phyloP scores from a whole-genome alignment of 2,113 vertebrate species.

The Tachysurus fulvidraco region DNA sequence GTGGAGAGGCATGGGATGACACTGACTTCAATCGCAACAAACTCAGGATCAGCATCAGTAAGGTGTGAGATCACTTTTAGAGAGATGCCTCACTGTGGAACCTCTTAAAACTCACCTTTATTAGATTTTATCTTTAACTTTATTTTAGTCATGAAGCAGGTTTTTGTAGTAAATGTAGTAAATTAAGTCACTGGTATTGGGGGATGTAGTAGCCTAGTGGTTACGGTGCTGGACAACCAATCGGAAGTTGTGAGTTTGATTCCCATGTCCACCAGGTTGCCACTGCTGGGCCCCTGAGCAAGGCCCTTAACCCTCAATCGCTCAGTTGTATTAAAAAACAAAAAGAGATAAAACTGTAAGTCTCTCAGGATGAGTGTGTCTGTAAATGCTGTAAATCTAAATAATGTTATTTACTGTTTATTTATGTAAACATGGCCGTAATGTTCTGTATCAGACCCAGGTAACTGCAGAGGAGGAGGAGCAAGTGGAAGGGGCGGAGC shows the following conservation, averaged over 20 bases:
- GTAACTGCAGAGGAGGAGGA: constrained; percentile 86
- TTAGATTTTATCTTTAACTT: not conserved
- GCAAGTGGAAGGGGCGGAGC: constrained; percentile 76
- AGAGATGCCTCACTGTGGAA: not conserved
- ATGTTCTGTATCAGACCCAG: constrained; percentile 59
- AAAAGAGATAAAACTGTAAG: too few relatives aligned
- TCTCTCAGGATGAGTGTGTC: too few relatives aligned
- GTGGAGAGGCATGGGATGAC: constrained; percentile 90
- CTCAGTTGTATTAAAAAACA: too few relatives aligned
- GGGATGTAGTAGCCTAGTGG: too few relatives aligned
- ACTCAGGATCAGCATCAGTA: constrained; percentile 97
- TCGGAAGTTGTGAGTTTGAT: too few relatives aligned
- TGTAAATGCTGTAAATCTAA: too few relatives aligned
- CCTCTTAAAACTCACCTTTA: not conserved
- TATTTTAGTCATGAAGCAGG: not conserved
- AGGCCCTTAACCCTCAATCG: too few relatives aligned
- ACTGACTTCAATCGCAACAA: constrained; percentile 98
- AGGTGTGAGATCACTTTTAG: constrained; percentile 70
- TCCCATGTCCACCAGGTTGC: too few relatives aligned
- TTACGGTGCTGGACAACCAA: too few relatives aligned
- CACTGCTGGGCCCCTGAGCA: too few relatives aligned
- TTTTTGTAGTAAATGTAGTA: not conserved
- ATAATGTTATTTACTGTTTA: not conserved
- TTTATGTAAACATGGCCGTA: not conserved
- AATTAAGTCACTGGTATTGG: not conserved